These are phyloP conservation scores for Tarsius wallacei DNA, from an alignment of 2,797 vertebrate genomes.

Conservation along the genomic window DNA sequence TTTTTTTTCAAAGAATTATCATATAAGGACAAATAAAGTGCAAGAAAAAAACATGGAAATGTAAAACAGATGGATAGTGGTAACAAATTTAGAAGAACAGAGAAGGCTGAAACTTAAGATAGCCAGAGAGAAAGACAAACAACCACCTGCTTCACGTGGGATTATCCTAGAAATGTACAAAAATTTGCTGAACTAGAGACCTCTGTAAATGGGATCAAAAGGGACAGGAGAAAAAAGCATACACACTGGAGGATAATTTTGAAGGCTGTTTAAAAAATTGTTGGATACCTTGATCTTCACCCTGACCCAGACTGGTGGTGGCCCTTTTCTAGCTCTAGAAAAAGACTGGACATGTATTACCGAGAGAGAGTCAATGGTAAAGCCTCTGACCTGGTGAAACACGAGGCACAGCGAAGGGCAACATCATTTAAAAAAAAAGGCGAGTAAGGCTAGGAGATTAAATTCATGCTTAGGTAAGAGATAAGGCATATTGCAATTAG, in stretches of 20 bases:
- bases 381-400: not conserved
- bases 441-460: fast-evolving
- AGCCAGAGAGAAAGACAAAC: slow-evolving; percentile 64
- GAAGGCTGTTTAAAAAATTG: not conserved
- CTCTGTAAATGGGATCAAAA: not conserved
- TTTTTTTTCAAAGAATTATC: slow-evolving; percentile 33
- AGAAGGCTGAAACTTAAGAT: slow-evolving; percentile 75
- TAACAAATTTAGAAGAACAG: slow-evolving; percentile 79
- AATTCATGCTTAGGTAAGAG: not conserved
- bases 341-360: not conserved
- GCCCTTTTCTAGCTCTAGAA: not conserved
- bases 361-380: not conserved
- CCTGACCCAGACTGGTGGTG: not conserved
- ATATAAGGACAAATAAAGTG: slow-evolving; percentile 70
- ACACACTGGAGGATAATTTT: not conserved
- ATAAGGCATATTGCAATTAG: not conserved
- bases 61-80: slow-evolving; percentile 72
- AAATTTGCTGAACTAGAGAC: not conserved
- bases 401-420: not conserved
- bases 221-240: not conserved
- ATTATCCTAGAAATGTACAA: slow-evolving; percentile 64
- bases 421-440: not conserved
- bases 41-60: slow-evolving; percentile 59
- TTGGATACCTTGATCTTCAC: not conserved
- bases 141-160: slow-evolving; percentile 60